Base-by-base conservation (phyloP, 1,140 invertebrate species). In the Cyphomyrmex costatus region DNA sequence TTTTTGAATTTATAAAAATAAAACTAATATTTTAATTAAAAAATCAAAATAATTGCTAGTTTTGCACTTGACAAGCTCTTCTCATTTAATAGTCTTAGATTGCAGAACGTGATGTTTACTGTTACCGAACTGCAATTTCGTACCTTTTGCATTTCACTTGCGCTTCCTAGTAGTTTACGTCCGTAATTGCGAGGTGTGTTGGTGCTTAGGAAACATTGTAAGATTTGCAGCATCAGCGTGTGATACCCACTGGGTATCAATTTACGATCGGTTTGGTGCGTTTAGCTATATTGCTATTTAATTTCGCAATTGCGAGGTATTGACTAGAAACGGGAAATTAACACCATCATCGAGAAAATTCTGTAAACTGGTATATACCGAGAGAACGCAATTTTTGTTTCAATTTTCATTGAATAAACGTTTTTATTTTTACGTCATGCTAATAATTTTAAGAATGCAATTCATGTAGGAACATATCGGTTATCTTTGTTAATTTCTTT, bases 261-360 rank as follows among this genome's bases (percentile, higher is more conserved):
- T 71, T 58, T 71, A 82, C 36, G 66, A 71, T 68, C 51, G 10
- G 21, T 16, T 58, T 33, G 33, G 12, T 19, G 63, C 63, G 33
- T 42, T 66, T 66, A 66, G 33, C 8, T 66, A 3, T 42, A 42
- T 66, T n/a, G n/a, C 42, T 61, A 42, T 86, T 86, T 61, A 30
- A 53, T 86, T 82, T 88, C 6, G 76, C 30, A 80, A 88, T 46
- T 63, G 63, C 21, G 33, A 36, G 61, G 6, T 46, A 46, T 21
- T 12, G 58, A 88, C 82, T 78, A 71, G 82, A 79, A 79, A 70
- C 19, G 46, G 74, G 66, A 83, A 89, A 86, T 79, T 60, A 89
- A 86, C 63, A 21, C 66, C 24, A 19, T 10, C 24, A 30, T 42
- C n/a, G 30, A 53, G 42, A 53, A 88, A 89, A 86, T 77, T 60